A percentile compares a stretch with the other conserved stretches of the same genome.
Evolutionary conservation across 37 sponge, comb jelly and placozoan genomes (phyloP).

Genomic region (Agelas oroides): DNA sequence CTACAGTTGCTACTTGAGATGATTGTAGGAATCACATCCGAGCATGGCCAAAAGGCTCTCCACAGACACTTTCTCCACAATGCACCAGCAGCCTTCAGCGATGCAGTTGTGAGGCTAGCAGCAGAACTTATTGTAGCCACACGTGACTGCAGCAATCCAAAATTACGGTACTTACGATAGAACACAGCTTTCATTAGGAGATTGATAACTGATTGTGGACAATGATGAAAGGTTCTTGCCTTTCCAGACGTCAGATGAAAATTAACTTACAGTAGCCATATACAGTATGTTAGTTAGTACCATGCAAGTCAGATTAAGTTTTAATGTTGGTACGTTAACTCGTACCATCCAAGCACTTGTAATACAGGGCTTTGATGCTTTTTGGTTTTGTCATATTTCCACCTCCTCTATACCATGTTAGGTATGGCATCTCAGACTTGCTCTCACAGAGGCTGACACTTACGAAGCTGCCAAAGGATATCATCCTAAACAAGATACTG

Average conservation of each 20-base stretch:
- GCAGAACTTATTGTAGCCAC: constrained; percentile 44
- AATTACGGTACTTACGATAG: neutral
- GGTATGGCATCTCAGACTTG: constrained; percentile 37
- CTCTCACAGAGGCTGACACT: neutral
- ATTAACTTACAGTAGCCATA: too few relatives aligned
- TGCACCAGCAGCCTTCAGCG: constrained; percentile 40
- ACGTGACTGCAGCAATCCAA: neutral
- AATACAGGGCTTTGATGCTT: neutral
- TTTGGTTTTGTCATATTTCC: neutral
- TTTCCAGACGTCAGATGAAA: too few relatives aligned
- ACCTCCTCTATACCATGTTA: too few relatives aligned
- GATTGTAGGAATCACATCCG: neutral
- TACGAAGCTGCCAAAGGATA: constrained; percentile 2
- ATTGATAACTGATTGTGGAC: too few relatives aligned
- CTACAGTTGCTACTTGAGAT: constrained; percentile 35
- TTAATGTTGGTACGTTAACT: too few relatives aligned
- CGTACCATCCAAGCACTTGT: neutral
- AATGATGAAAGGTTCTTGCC: too few relatives aligned
- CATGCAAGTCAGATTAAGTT: too few relatives aligned
- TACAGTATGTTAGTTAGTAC: too few relatives aligned
- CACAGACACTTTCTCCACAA: constrained; percentile 9
- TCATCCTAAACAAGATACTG: constrained; percentile 22
- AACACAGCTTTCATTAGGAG: neutral
- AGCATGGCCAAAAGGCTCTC: neutral
- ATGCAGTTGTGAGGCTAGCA: constrained; percentile 12